Conservation (phyloP, 2,113 vertebrate species). For the Dascyllus trimaculatus region DNA sequence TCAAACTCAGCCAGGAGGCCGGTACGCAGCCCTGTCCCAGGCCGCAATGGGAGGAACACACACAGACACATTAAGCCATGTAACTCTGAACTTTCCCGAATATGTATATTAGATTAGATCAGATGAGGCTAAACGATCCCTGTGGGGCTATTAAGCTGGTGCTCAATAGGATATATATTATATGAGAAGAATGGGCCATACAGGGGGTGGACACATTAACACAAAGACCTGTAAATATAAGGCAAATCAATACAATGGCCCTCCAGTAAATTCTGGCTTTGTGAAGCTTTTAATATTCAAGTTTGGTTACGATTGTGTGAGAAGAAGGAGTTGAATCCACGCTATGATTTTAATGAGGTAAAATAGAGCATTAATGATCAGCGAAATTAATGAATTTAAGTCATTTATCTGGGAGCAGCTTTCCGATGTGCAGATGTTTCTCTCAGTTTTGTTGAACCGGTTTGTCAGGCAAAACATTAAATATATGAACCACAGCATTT, state of each 20-base stretch:
- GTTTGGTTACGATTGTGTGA: neutral
- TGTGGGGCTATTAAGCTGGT: conserved; percentile 37
- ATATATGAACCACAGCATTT: neutral
- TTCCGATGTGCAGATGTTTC: neutral
- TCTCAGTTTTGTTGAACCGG: neutral
- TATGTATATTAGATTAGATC: conserved; percentile 56
- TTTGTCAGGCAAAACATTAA: neutral
- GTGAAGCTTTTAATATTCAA: neutral
- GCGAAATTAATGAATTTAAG: neutral
- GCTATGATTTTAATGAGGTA: neutral
- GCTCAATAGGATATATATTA: conserved; percentile 25
- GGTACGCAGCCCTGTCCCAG: conserved; percentile 46
- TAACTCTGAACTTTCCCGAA: conserved; percentile 55
- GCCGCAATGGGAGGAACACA: conserved; percentile 53
- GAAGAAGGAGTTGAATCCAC: neutral
- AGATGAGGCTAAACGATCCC: conserved; percentile 47
- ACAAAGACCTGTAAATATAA: conserved; percentile 24
- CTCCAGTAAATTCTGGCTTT: neutral
- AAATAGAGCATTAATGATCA: neutral
- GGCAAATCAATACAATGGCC: neutral
- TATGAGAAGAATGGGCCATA: conserved; percentile 16
- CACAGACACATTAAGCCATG: conserved; percentile 61
- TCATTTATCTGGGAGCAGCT: neutral
- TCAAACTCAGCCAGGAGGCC: conserved; percentile 77
- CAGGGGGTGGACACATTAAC: conserved; percentile 16